A percentile compares a stretch with the other conserved stretches of the same genome.
These are phyloP conservation scores for Atta cephalotes DNA, from an alignment of 1,140 invertebrate genomes.

Conservation along the genomic window DNA sequence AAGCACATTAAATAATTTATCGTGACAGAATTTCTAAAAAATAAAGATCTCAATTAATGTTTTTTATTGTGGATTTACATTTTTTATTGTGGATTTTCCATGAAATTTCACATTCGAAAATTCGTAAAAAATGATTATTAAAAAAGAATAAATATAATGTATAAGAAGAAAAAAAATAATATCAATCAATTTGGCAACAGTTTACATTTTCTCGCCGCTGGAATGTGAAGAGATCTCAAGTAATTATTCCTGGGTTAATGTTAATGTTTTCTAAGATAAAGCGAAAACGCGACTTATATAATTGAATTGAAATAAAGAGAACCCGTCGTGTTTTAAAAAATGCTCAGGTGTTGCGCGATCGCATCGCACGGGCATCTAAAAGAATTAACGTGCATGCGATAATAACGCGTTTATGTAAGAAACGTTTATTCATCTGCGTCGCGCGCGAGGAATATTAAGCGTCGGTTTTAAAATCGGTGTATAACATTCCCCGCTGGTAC, in stretches of 20 bases:
- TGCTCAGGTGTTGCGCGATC: conserved; percentile 21
- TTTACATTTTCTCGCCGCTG: no score
- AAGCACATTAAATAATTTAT: no score
- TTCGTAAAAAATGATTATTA: no score
- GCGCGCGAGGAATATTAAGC: neutral
- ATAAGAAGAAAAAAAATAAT: no score
- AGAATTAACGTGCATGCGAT: conserved; percentile 50
- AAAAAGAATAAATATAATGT: no score
- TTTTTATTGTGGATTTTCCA: no score
- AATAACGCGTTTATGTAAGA: conserved; percentile 44
- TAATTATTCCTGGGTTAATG: neutral
- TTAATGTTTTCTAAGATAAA: conserved; percentile 1
- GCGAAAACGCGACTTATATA: neutral
- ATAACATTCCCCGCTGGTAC: conserved; percentile 60
- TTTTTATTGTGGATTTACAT: no score
- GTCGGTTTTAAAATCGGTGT: conserved; percentile 61
- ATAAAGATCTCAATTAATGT: no score
- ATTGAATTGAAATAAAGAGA: conserved; percentile 15
- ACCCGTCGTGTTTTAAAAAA: conserved; percentile 18
- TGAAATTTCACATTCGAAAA: no score
- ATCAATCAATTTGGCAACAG: no score
- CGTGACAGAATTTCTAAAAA: no score
- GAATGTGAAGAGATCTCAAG: no score
- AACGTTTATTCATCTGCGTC: conserved; percentile 27
- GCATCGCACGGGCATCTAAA: conserved; percentile 27